Base-by-base conservation (phyloP, 2,797 vertebrate genomes). In the Coranthus polyacanthus region DNA sequence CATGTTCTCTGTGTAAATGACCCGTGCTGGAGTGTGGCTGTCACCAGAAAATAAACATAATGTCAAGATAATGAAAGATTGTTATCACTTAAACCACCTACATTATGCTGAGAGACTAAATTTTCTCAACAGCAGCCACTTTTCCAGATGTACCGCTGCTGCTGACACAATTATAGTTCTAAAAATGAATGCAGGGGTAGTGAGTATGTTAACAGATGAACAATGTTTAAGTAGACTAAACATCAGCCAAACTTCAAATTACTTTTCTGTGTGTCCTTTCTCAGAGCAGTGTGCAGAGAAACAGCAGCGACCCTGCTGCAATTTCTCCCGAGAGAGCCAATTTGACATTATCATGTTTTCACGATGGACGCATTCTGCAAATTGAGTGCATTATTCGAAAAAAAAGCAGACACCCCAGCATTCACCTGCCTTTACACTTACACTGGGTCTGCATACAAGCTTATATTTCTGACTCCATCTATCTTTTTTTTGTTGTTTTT, bases 261-360 rank as follows among this genome's bases (percentile, higher is more conserved):
- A 56, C 29, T 64, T 20, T 44, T 16, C 29, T 68, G 37, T 49
- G 22, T 69, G 46, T 73, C 53, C 43, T 82, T 71, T 60, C 46
- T 55, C 1, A 24, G 60, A 78, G 57, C 60, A 7, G 9, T 15
- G 46, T 38, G 38, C 21, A 16, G 44, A 62, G 50, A 38, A 29
- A 41, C 1, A 7, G 49, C 45, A 53, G 49, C 55, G 51, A 75
- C 61, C 54, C 50, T 6, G 44, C 45, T 41, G 68, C 61, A 49
- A 63, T 83, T 74, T 76, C 45, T 61, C 53, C 51, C 0, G 37
- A 46, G 68, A 57, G 56, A 75, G 44, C 38, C 59, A 78, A 62
- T 79, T 74, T 53, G 47, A 72, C 50, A 55, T 61, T 13, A 66
- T 80, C 52, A 41, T 68, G 37, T 75, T 79, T 75, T 56, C 52